Evolutionary conservation across 2,113 vertebrate genomes (phyloP).

Genomic region (Chinchilla lanigera): DNA sequence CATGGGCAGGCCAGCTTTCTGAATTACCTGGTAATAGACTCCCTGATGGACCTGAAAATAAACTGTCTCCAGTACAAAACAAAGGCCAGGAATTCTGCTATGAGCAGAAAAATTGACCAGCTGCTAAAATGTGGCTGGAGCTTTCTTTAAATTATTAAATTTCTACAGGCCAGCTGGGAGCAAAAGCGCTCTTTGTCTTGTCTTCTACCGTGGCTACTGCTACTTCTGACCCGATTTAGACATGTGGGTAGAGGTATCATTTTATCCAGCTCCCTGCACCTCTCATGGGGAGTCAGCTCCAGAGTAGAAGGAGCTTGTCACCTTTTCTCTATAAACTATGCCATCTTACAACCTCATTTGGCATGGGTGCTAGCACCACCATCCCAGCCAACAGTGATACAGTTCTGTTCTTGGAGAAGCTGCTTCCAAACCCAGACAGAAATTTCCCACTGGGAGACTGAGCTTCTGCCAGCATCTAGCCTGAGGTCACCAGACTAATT

Average conservation of each 20-base stretch:
- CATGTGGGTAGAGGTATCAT: rapidly evolving
- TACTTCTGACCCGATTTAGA: rapidly evolving
- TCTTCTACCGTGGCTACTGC: background rate
- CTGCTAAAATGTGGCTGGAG: background rate
- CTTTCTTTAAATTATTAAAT: constrained; percentile 4
- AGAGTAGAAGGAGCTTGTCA: no score
- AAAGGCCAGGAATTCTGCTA: constrained; percentile 35
- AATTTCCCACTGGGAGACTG: background rate
- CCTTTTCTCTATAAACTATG: background rate
- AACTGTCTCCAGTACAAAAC: background rate
- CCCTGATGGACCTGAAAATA: constrained; percentile 9
- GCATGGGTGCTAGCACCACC: background rate
- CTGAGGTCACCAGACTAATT: background rate
- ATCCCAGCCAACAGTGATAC: background rate
- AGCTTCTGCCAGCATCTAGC: background rate
- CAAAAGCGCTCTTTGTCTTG: background rate
- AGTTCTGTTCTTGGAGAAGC: background rate
- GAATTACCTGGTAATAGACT: background rate
- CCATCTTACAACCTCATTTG: background rate
- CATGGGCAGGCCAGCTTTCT: background rate
- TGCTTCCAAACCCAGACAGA: background rate
- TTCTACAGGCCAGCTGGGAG: background rate
- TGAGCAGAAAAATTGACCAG: constrained; percentile 18
- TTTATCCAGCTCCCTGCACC: background rate
- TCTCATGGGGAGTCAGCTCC: background rate